Base-by-base conservation (phyloP, 1,140 invertebrate species). In the Anastrepha ludens region DNA sequence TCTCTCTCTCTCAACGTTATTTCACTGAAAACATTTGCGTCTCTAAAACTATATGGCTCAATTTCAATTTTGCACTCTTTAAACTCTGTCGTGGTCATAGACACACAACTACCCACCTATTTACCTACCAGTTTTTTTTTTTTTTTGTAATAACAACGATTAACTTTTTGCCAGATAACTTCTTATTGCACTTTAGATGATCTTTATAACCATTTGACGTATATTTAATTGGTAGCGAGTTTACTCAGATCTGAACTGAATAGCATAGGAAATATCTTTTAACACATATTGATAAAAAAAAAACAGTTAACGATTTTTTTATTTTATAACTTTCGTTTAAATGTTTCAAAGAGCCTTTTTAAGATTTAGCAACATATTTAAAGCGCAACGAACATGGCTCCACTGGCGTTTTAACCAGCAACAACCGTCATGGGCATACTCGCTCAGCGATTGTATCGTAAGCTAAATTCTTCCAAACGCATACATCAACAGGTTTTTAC, bases 111-210 rank as follows among this genome's bases (percentile, higher is more conserved):
- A 41, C 47, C n/a, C 6, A 78, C n/a, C 2, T 78, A 55, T 47
- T 78, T 78, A 55, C 74, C 74, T 81, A 81, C 47, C 44, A 20
- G 74, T 20, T 81, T 81, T n/a, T 81, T 41, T 7, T 81, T 44
- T 20, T 81, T 81, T n/a, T 81, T 41, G 17, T 81, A 81, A 81
- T 55, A 15, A 47, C 74, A 55, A 47, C 47, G 17, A 55, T 81
- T 81, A 81, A 29, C 47, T 81, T 81, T 55, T 81, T 55, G 50
- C 47, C 74, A 20, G 47, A 55, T 81, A 55, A 81, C 29, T 58
- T 55, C 74, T 81, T 81, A 55, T 81, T 81, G 44, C 74, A 74
- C 67, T 44, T 74, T 74, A 74, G 67, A 74, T 41, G 41, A 74
- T 29, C 39, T 41, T 41, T 41, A 67, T 67, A 39, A 6, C 41